Conservation (phyloP, 2,888 invertebrate genomes). For the Xanthia icteritia region DNA sequence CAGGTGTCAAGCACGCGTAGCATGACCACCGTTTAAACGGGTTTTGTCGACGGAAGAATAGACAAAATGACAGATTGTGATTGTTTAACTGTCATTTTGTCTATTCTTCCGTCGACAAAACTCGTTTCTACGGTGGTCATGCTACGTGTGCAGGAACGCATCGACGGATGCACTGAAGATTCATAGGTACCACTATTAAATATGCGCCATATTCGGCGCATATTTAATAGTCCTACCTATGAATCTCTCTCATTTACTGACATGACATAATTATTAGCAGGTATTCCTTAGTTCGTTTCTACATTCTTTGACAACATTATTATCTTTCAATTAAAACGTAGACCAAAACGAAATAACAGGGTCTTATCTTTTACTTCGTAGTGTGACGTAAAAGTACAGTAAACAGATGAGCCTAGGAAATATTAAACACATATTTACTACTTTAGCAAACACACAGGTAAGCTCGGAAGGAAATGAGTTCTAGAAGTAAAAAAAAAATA, state of each 20-base stretch:
- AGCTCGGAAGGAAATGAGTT: constrained; percentile 26
- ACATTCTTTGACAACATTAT: background rate
- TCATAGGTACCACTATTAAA: background rate
- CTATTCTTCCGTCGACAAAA: too few species aligned
- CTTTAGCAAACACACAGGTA: background rate
- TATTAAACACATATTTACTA: constrained; percentile 11
- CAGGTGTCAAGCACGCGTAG: too few species aligned
- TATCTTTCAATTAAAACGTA: background rate
- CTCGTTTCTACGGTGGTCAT: too few species aligned
- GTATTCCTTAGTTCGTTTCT: background rate
- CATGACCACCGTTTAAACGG: too few species aligned
- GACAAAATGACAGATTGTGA: too few species aligned
- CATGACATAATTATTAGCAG: too few species aligned
- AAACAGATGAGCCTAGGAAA: constrained; percentile 12
- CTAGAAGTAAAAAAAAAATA: background rate
- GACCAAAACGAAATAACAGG: background rate
- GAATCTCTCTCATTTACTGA: background rate
- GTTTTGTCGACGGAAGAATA: too few species aligned
- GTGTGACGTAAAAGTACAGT: background rate
- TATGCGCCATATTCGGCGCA: too few species aligned
- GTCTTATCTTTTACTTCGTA: background rate
- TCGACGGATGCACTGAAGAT: too few species aligned
- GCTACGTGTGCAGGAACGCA: too few species aligned
- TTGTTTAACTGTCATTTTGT: too few species aligned
- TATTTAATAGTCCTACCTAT: too few species aligned